Conservation (phyloP, 2,797 vertebrate species). For the Scyliorhinus canicula region DNA sequence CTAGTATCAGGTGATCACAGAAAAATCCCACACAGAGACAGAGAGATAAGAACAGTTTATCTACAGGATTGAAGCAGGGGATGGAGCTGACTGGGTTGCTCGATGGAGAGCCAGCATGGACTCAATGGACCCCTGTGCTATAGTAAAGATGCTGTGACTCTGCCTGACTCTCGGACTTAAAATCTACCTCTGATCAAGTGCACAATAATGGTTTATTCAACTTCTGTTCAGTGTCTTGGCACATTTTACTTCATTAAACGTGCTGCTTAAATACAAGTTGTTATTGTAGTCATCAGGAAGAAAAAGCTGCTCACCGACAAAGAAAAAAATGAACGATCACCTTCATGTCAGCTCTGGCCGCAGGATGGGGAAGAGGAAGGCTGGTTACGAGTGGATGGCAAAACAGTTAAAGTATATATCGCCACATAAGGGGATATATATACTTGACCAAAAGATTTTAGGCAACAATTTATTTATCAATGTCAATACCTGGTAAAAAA, state of each 20-base stretch:
- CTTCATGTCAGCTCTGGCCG: neutral
- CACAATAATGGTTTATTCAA: neutral
- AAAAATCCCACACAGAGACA: too few species aligned
- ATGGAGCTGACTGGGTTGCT: too few species aligned
- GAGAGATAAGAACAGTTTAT: too few species aligned
- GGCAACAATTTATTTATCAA: neutral
- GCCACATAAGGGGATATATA: neutral
- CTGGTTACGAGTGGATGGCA: neutral
- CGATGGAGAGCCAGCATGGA: too few species aligned
- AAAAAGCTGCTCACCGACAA: neutral
- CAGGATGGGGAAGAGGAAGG: neutral
- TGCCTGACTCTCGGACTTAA: neutral
- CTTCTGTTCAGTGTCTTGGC: neutral
- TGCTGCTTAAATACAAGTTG: neutral
- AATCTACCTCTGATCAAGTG: neutral
- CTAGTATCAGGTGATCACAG: too few species aligned
- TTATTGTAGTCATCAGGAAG: neutral
- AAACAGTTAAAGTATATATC: neutral
- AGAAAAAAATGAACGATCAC: neutral
- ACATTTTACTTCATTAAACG: neutral
- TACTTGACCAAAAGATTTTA: neutral
- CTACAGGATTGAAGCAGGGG: too few species aligned
- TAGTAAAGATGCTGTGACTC: too few species aligned
- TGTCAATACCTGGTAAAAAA: constrained; percentile 46
- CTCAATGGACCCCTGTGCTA: too few species aligned